Conservation (phyloP, 2,888 invertebrate genomes). For the Protophormia terraenovae region DNA sequence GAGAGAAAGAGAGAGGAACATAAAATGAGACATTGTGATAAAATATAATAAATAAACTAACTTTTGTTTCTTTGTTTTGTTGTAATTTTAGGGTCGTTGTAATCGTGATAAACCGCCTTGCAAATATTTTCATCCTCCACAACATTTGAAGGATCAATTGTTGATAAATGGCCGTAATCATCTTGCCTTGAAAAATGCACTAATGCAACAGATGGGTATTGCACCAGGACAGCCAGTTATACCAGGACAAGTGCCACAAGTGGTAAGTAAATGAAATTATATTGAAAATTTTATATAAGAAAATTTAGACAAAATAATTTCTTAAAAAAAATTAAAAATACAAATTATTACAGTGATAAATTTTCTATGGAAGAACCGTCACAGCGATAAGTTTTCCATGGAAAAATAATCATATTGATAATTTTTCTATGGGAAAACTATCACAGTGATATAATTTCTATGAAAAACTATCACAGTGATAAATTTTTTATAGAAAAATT, state of each 20-base stretch:
- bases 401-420: too few relatives aligned
- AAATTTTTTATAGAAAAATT: not conserved
- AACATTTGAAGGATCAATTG: slow-evolving; percentile 99
- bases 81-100: slow-evolving; percentile 94
- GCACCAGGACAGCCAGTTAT: slow-evolving; percentile 94
- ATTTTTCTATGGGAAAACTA: too few relatives aligned
- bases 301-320: not conserved
- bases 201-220: slow-evolving; percentile 98
- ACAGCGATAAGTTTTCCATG: too few relatives aligned
- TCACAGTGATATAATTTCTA: not conserved
- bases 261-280: slow-evolving; percentile 85
- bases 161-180: slow-evolving; percentile 99
- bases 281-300: not conserved
- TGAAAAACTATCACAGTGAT: not conserved
- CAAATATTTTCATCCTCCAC: slow-evolving; percentile 99
- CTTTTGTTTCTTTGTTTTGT: slow-evolving; percentile 23
- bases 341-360: too few relatives aligned
- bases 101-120: slow-evolving; percentile 99
- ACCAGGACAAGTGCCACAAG: slow-evolving; percentile 95
- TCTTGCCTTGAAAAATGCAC: slow-evolving; percentile 98
- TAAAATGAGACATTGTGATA: too few relatives aligned
- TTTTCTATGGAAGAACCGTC: too few relatives aligned
- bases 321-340: not conserved
- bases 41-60: slow-evolving; percentile 44
- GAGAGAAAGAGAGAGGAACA: not conserved